phyloP scores from a whole-genome alignment of 2,888 invertebrate species.

The Andrena flavipes region DNA sequence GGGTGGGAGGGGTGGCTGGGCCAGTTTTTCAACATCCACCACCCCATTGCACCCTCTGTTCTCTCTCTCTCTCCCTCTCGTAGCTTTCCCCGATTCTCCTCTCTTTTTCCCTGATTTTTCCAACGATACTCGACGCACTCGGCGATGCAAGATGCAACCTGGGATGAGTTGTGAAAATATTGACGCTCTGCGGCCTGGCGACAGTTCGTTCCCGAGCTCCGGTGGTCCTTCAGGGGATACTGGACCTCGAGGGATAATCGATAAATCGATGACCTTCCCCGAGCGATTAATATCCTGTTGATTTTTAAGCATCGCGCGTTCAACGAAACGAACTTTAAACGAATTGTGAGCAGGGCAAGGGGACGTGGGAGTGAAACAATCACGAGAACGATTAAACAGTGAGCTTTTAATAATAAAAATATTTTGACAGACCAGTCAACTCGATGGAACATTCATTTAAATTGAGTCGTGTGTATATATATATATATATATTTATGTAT shows the following conservation, averaged over 20 bases:
- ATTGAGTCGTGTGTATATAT: conserved; percentile 73
- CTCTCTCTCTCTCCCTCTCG: conserved; percentile 16
- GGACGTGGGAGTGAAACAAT: conserved; percentile 38
- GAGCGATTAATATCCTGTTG: conserved; percentile 14
- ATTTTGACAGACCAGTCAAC: conserved; percentile 81
- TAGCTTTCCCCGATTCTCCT: conserved; percentile 31
- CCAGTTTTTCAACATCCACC: conserved; percentile 69
- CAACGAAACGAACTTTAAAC: neutral
- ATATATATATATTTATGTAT: conserved; percentile 48
- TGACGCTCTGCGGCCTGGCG: conserved; percentile 60
- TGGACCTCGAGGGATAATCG: conserved; percentile 31
- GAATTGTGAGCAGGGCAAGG: neutral
- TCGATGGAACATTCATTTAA: conserved; percentile 75
- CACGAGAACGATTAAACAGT: conserved; percentile 82
- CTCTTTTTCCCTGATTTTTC: conserved; percentile 46
- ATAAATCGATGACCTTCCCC: conserved; percentile 27
- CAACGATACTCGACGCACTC: conserved; percentile 54
- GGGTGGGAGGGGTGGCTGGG: conserved; percentile 48
- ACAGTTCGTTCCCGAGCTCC: conserved; percentile 51
- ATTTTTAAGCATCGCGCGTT: neutral
- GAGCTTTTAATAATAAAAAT: conserved; percentile 85
- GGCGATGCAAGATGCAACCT: conserved; percentile 76
- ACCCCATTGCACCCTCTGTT: conserved; percentile 22
- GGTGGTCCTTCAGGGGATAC: conserved; percentile 56
- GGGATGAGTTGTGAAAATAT: conserved; percentile 77